Evolutionary conservation across 2,888 invertebrate genomes (phyloP).

Genomic region (Dermolepida albohirtum): DNA sequence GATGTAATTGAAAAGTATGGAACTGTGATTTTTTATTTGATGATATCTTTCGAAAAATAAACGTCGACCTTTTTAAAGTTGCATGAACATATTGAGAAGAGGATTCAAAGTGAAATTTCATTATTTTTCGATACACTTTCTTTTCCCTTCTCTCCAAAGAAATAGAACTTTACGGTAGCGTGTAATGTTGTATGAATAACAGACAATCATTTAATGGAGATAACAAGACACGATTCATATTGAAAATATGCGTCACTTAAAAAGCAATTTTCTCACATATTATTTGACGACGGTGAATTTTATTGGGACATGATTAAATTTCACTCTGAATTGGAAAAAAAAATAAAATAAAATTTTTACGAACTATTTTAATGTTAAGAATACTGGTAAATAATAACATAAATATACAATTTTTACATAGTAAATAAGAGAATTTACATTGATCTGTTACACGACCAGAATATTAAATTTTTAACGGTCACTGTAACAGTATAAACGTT

Average conservation of each 20-base stretch:
- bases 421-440: constrained; percentile 21
- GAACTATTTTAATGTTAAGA: constrained; percentile 30
- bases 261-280: too few species aligned
- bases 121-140: background rate
- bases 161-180: background rate
- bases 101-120: constrained; percentile 20
- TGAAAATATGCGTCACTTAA: background rate
- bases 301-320: background rate
- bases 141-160: background rate
- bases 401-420: constrained; percentile 31
- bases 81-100: background rate
- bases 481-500: background rate
- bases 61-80: constrained; percentile 18
- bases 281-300: too few species aligned
- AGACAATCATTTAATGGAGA: constrained; percentile 26
- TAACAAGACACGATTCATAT: background rate
- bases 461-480: constrained; percentile 8
- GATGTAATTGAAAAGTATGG: constrained; percentile 28
- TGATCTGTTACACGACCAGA: background rate
- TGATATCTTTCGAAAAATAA: constrained; percentile 12
- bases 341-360: constrained; percentile 8
- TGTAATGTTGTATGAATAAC: constrained; percentile 9
- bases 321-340: constrained; percentile 7
- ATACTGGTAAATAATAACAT: constrained; percentile 30
- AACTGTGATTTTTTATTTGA: constrained; percentile 28